Percentiles rank a stretch among this genome's conserved stretches.
phyloP scores from a whole-genome alignment of 2,113 vertebrate genomes.

The Tragelaphus buxtoni region DNA sequence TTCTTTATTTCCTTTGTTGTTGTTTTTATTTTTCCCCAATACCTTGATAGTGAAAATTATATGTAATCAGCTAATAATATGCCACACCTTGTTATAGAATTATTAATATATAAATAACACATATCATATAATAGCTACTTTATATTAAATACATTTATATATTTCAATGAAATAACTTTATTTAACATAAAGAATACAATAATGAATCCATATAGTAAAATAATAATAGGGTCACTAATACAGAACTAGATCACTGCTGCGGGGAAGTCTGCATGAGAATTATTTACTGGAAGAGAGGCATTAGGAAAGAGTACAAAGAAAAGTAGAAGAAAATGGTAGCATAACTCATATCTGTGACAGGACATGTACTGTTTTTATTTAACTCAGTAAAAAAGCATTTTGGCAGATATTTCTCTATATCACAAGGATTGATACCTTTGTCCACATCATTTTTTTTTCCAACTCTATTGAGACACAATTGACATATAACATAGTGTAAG shows the following conservation, averaged over 20 bases:
- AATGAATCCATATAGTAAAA: too few species aligned
- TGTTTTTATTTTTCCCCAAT: too few species aligned
- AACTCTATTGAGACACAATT: not conserved
- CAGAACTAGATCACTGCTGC: not conserved
- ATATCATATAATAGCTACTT: too few species aligned
- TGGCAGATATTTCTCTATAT: not conserved
- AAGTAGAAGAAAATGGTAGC: not conserved
- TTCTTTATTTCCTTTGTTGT: too few species aligned
- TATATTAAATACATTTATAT: too few species aligned
- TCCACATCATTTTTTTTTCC: not conserved
- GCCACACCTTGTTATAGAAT: too few species aligned
- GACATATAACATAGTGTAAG: not conserved
- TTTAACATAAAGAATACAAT: too few species aligned
- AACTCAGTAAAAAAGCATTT: not conserved
- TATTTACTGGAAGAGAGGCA: not conserved
- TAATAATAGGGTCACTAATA: too few species aligned
- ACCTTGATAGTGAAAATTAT: too few species aligned
- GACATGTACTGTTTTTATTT: not conserved
- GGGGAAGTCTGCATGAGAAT: not conserved
- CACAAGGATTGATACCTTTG: not conserved
- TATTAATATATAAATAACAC: too few species aligned
- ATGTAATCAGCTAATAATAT: too few species aligned
- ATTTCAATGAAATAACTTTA: too few species aligned
- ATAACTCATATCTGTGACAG: not conserved
- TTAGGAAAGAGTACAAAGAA: not conserved